Evolutionary conservation across 2,888 invertebrate genomes (phyloP).

Genomic region (Mylabris sibirica): DNA sequence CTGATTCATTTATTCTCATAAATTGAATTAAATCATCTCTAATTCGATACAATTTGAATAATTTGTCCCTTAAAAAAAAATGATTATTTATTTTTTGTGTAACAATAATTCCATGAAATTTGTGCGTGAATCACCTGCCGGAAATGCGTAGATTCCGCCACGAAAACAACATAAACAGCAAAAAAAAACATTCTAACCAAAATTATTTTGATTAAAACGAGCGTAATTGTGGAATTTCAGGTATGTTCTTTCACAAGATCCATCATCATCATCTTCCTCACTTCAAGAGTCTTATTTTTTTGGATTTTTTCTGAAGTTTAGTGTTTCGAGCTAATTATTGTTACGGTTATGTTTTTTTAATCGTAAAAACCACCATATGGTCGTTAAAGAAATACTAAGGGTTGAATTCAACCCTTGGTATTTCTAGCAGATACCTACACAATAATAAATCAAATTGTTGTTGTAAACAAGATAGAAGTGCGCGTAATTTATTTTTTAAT

Average conservation of each 20-base stretch:
- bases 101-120: conserved; percentile 18
- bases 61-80: not conserved
- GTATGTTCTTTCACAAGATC: not conserved
- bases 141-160: conserved; percentile 27
- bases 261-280: not conserved
- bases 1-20: not conserved
- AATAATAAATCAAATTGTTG: conserved; percentile 16
- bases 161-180: not conserved
- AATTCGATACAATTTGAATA: not conserved
- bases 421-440: conserved; percentile 12
- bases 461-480: conserved; percentile 31
- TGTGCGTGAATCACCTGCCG: conserved; percentile 32
- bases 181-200: not conserved
- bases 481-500: conserved; percentile 30
- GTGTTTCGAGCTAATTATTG: not conserved
- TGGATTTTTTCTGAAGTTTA: no score
- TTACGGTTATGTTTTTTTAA: conserved; percentile 16
- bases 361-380: conserved; percentile 20
- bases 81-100: not conserved
- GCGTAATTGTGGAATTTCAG: not conserved
- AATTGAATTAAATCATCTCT: not conserved
- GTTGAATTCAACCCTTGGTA: not conserved
- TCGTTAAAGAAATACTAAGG: conserved; percentile 17
- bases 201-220: not conserved
- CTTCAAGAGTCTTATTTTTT: not conserved